phyloP scores from a whole-genome alignment of 1,140 invertebrate species.

The Globodera rostochiensis region DNA sequence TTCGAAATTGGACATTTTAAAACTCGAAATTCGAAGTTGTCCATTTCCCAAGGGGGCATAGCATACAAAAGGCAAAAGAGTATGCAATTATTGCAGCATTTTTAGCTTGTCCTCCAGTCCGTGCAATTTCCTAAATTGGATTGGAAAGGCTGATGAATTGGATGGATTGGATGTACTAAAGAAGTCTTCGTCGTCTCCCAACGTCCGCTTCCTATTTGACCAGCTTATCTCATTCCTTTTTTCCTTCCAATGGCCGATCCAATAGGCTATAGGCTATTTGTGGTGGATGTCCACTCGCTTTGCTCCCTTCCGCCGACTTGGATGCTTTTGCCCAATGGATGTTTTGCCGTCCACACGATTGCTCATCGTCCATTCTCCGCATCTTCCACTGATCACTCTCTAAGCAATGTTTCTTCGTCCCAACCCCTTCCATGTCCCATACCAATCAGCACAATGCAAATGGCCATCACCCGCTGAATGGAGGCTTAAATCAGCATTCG shows the following conservation, averaged over 20 bases:
- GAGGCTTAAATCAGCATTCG: neutral
- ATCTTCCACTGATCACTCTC: neutral
- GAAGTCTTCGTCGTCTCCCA: neutral
- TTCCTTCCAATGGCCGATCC: neutral
- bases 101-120: too few species aligned
- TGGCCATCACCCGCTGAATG: neutral
- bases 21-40: too few species aligned
- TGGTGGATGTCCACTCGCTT: too few species aligned
- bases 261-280: neutral
- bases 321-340: neutral
- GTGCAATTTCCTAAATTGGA: too few species aligned
- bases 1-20: too few species aligned
- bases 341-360: neutral
- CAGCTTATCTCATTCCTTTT: neutral
- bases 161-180: too few species aligned
- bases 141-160: too few species aligned
- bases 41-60: too few species aligned
- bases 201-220: neutral
- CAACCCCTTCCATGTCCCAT: neutral
- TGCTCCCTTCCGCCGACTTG: too few species aligned
- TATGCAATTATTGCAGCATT: too few species aligned
- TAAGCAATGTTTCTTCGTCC: neutral
- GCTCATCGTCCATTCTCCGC: neutral
- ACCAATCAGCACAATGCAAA: neutral
- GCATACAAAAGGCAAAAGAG: too few species aligned